Base-by-base conservation (phyloP, 2,797 vertebrate genomes). In the Muraenolepis orangiensis region DNA sequence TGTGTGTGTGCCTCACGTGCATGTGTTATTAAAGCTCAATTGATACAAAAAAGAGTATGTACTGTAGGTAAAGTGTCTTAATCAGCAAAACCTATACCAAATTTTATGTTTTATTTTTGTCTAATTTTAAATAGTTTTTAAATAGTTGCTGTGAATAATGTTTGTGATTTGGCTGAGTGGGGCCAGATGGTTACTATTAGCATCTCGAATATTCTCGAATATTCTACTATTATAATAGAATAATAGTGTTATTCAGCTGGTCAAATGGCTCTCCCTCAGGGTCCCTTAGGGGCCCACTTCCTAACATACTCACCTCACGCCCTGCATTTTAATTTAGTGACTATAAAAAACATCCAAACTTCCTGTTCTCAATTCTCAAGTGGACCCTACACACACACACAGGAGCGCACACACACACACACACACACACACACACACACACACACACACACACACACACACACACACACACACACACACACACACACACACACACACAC, bases 181-280 rank as follows among this genome's bases (percentile, higher is more conserved):
- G 34, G 34, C 77, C 42, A 80, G 71, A 69, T 38, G 73, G 73
- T 73, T 40, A 29, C 12, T 0, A n/a, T n/a, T n/a, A n/a, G n/a
- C n/a, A n/a, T n/a, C n/a, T n/a, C n/a, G n/a, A n/a, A n/a, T n/a
- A n/a, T n/a, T n/a, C n/a, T n/a, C n/a, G n/a, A n/a, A n/a, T n/a
- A n/a, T n/a, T n/a, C n/a, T n/a, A n/a, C n/a, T n/a, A n/a, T n/a
- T n/a, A n/a, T n/a, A n/a, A n/a, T n/a, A n/a, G n/a, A n/a, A n/a
- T n/a, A n/a, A n/a, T 68, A 70, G 79, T 82, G 75, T 82, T 83
- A 64, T 69, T 40, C 32, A 64, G 30, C 51, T 75, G 72, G 82
- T 81, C 68, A 72, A 70, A 36, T 72, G 57, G 70, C 64, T 34
- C 40, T 7, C 6, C 71, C 36, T 70, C 12, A 40, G 69, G 40